These are phyloP conservation scores for Calephelis nemesis DNA, from an alignment of 1,140 invertebrate genomes.

Conservation along the genomic window DNA sequence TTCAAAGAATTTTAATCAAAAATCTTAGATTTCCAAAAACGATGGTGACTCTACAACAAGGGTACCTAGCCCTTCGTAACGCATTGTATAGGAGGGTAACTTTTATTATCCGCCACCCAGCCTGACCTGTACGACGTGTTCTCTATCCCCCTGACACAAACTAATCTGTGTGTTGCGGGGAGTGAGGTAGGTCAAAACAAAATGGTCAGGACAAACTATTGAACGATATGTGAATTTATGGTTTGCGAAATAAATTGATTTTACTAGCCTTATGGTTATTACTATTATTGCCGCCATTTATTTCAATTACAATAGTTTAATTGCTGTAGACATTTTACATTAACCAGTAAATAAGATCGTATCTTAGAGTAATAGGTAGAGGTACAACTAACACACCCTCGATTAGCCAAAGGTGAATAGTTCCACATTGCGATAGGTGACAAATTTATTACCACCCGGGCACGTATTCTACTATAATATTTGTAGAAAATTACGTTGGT, in stretches of 20 bases:
- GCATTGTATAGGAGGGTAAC: slow-evolving; percentile 71
- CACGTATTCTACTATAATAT: too few species aligned
- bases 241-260: slow-evolving; percentile 73
- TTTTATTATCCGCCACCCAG: slow-evolving; percentile 64
- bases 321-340: too few species aligned
- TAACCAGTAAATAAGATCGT: too few species aligned
- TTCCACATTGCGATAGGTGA: too few species aligned
- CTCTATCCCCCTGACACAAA: slow-evolving; percentile 33
- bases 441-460: too few species aligned
- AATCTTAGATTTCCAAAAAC: neutral
- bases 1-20: neutral
- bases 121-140: slow-evolving; percentile 44
- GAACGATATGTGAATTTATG: slow-evolving; percentile 68
- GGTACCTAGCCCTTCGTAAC: slow-evolving; percentile 53
- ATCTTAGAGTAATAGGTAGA: too few species aligned
- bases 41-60: slow-evolving; percentile 20
- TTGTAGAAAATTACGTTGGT: too few species aligned
- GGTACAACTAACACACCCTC: too few species aligned
- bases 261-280: slow-evolving; percentile 44
- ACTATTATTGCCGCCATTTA: neutral
- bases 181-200: slow-evolving; percentile 32
- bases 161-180: slow-evolving; percentile 28
- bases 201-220: slow-evolving; percentile 55
- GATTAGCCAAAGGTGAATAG: too few species aligned
- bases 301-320: neutral